Evolutionary conservation across 2,113 vertebrate genomes (phyloP).

Genomic region (Lynx canadensis): DNA sequence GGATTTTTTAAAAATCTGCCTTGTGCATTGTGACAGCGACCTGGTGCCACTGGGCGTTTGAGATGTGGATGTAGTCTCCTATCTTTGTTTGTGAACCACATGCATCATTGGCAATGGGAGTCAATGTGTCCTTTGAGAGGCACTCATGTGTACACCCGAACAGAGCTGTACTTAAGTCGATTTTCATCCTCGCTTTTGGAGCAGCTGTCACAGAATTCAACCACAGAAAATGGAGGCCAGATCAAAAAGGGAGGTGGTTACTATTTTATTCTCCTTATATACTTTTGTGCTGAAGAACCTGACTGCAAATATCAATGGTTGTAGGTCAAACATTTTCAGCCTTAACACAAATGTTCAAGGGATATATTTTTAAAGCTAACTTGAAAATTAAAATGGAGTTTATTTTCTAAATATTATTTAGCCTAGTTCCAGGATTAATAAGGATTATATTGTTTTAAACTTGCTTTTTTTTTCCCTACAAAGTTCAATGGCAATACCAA

Average conservation of each 20-base stretch:
- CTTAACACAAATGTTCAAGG: not conserved
- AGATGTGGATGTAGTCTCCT: not conserved
- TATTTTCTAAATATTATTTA: conserved; percentile 1
- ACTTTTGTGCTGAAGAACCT: not conserved
- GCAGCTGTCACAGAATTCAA: conserved; percentile 42
- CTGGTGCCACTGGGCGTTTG: not conserved
- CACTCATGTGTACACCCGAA: conserved; percentile 1
- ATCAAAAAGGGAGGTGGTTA: not conserved
- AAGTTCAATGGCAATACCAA: conserved; percentile 1
- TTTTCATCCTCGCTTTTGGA: conserved; percentile 30
- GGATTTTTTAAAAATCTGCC: not conserved
- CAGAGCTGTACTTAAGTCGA: not conserved
- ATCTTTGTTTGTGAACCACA: conserved; percentile 35
- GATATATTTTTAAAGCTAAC: not conserved
- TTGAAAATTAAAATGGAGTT: not conserved
- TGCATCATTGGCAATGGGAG: not conserved
- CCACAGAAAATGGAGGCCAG: not conserved
- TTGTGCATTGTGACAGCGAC: not conserved
- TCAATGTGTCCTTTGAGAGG: conserved; percentile 44
- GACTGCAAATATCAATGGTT: not conserved
- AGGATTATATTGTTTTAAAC: not conserved
- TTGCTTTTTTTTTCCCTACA: not conserved
- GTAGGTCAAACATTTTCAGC: not conserved
- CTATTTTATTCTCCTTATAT: conserved; percentile 8
- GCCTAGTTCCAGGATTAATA: not conserved